Evolutionary conservation across 1,140 invertebrate species (phyloP).

Genomic region (Cyclargus thomasi): DNA sequence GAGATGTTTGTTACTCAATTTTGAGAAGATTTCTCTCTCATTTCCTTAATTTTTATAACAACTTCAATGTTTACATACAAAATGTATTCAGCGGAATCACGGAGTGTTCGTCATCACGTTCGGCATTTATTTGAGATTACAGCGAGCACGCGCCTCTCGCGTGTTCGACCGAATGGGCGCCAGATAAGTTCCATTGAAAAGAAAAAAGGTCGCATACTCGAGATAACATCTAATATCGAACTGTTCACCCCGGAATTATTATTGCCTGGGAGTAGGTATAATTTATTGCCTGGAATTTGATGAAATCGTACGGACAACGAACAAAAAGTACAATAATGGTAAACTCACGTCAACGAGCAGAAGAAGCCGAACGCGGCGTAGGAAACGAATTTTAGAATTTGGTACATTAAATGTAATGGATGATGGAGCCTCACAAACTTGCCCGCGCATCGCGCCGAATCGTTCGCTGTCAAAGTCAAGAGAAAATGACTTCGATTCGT

Average conservation of each 20-base stretch:
- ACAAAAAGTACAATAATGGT: too few species aligned
- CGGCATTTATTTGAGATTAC: not conserved
- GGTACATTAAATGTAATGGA: too few species aligned
- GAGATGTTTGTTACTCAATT: not conserved
- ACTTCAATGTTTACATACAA: not conserved
- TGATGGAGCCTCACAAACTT: too few species aligned
- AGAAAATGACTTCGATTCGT: too few species aligned
- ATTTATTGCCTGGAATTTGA: too few species aligned
- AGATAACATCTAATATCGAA: slow-evolving; percentile 17
- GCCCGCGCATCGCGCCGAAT: too few species aligned
- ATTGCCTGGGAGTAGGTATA: too few species aligned
- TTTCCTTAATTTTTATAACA: not conserved
- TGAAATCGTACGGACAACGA: too few species aligned
- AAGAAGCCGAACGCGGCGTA: too few species aligned
- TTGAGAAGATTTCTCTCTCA: not conserved
- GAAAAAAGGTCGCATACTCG: slow-evolving; percentile 19
- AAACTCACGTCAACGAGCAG: too few species aligned
- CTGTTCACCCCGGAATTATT: slow-evolving; percentile 19
- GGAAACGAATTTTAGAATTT: too few species aligned
- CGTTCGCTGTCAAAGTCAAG: too few species aligned
- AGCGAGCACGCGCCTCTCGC: slow-evolving; percentile 11
- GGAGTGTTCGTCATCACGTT: not conserved
- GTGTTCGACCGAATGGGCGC: slow-evolving; percentile 15
- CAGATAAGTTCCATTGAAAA: slow-evolving; percentile 15
- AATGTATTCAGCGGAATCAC: not conserved